Evolutionary conservation across 2,797 vertebrate genomes (phyloP).

Genomic region (Bucorvus abyssinicus): DNA sequence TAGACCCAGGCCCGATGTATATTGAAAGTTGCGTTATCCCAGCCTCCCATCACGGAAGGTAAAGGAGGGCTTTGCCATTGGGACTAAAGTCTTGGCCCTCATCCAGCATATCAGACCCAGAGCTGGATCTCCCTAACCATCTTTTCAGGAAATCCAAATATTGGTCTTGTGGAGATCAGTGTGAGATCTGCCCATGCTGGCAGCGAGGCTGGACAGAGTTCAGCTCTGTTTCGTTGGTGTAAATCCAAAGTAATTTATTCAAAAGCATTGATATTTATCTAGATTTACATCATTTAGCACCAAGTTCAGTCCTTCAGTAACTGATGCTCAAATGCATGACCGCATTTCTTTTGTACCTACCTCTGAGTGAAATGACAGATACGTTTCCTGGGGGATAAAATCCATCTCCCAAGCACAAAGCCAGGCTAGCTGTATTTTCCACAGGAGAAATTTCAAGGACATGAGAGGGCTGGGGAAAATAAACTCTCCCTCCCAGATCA

Average conservation of each 20-base stretch:
- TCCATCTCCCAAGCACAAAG: constrained; percentile 53
- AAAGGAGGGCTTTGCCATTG: not conserved
- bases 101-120: not conserved
- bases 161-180: not conserved
- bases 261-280: constrained; percentile 41
- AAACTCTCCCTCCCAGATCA: not conserved
- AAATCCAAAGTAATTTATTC: constrained; percentile 43
- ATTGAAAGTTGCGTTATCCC: not conserved
- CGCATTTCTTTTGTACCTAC: constrained; percentile 47
- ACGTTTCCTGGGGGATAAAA: constrained; percentile 58
- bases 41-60: not conserved
- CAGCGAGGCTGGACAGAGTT: not conserved
- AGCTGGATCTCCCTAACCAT: not conserved
- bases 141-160: not conserved
- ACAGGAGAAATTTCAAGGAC: constrained; percentile 41
- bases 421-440: not conserved
- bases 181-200: not conserved
- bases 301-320: constrained; percentile 4
- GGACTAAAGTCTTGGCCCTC: not conserved
- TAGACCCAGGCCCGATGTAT: not conserved
- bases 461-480: not conserved
- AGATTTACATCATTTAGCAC: constrained; percentile 54
- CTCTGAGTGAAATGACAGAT: constrained; percentile 64
- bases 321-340: constrained; percentile 18
- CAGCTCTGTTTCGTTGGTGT: not conserved